Evolutionary conservation across 2,888 invertebrate genomes (phyloP), one percentile per base, ranked within the genome.

Genomic region (Adelphocoris suturalis): DNA sequence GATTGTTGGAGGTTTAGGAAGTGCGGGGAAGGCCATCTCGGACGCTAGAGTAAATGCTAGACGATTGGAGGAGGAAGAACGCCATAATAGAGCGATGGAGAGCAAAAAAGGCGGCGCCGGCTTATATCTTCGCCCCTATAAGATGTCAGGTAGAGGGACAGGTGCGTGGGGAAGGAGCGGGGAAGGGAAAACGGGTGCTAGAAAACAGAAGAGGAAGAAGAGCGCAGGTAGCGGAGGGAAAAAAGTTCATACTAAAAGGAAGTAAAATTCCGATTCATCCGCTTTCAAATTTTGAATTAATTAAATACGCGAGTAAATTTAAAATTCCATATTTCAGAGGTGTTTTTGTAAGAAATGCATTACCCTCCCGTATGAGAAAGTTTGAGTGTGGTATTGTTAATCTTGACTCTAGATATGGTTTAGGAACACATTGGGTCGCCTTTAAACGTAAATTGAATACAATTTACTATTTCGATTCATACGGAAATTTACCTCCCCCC

Each of bases 31-130:
- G n/a, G 11, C 61, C 3, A 61, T 61, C n/a, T 61, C 61, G n/a
- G 61, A 61, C 19, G 61, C 19, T 4, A 61, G n/a, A 19, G 9
- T 9, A 19, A 61, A 61, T 19, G 61, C 61, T 0, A 61, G 9
- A 61, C 61, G 61, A 4, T 61, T 61, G 61, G 19, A 61, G n/a
- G 61, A 61, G 19, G 61, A 61, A 61, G n/a, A 61, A 61, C 61
- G 61, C 3, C 61, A 61, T 19, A 61, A 61, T 19, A 61, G 61
- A 19, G 61, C 61, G 61, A 61, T 61, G 61, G 61, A 61, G n/a
- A n/a, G n/a, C n/a, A n/a, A n/a, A n/a, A n/a, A n/a, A n/a, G n/a
- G n/a, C n/a, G n/a, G n/a, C n/a, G n/a, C n/a, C n/a, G n/a, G n/a
- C n/a, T n/a, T n/a, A n/a, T n/a, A n/a, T n/a, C n/a, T n/a, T n/a